Conservation (phyloP, 2,113 vertebrate genomes). For the Agapornis roseicollis region DNA sequence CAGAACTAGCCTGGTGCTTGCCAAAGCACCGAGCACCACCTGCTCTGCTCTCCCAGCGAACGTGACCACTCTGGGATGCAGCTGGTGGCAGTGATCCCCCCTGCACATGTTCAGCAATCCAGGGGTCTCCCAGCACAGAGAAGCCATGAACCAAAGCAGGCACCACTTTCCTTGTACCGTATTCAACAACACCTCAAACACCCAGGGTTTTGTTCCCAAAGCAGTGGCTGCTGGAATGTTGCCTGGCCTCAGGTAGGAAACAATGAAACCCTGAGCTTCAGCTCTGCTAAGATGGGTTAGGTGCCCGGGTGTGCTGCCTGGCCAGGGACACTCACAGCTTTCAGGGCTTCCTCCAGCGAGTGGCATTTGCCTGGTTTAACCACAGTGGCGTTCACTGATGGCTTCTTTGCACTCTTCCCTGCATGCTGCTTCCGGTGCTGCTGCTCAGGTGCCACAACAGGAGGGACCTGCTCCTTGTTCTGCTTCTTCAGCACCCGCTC, state of each 20-base stretch:
- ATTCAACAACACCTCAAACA: not conserved
- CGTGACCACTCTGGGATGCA: accelerated
- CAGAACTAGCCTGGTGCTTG: accelerated
- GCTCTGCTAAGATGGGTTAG: not conserved
- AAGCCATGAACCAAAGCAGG: not conserved
- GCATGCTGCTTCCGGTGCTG: constrained; percentile 68
- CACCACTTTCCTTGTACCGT: not conserved
- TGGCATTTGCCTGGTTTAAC: constrained; percentile 59
- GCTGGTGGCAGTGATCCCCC: not conserved
- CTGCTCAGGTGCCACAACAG: constrained; percentile 52
- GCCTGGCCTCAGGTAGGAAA: not conserved
- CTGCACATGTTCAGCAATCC: not conserved
- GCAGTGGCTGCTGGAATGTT: not conserved
- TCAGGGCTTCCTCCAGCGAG: constrained; percentile 88
- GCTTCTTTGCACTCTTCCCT: constrained; percentile 52
- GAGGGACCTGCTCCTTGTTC: constrained; percentile 95
- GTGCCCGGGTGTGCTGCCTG: not conserved
- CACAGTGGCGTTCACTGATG: not conserved
- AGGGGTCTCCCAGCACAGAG: not conserved
- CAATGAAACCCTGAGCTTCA: not conserved
- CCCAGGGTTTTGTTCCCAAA: not conserved
- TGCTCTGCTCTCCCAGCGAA: accelerated
- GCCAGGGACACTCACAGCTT: constrained; percentile 77
- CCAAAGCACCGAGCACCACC: not conserved
- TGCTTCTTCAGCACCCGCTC: constrained; percentile 84